Evolutionary conservation across 2,888 invertebrate genomes (phyloP).

Genomic region (Synanthedon andrenaeformis): DNA sequence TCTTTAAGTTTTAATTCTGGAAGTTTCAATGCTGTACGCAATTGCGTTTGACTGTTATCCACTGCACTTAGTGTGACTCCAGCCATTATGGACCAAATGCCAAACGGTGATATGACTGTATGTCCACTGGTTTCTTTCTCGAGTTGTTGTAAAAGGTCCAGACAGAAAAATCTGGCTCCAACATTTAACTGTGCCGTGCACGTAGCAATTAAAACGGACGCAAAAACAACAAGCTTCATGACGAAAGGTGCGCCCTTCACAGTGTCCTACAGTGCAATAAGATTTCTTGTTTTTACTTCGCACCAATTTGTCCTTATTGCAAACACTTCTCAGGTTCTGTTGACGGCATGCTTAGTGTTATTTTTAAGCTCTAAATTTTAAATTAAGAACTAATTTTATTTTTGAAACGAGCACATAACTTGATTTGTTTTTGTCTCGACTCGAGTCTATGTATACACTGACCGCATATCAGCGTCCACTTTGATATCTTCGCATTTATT

Average conservation of each 20-base stretch:
- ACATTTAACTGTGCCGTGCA: neutral
- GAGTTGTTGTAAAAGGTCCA: neutral
- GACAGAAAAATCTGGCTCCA: neutral
- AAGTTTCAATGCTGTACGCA: conserved; percentile 41
- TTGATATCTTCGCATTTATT: neutral
- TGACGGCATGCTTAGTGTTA: neutral
- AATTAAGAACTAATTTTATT: neutral
- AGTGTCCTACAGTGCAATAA: neutral
- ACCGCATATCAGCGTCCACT: neutral
- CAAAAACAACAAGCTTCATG: conserved; percentile 30
- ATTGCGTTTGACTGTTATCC: conserved; percentile 38
- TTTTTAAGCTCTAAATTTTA: neutral
- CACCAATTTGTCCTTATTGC: neutral
- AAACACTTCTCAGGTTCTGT: neutral
- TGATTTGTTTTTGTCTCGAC: neutral
- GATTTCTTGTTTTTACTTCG: neutral
- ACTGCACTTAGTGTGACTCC: conserved; percentile 51
- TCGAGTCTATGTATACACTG: neutral
- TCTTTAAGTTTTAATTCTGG: conserved; percentile 21
- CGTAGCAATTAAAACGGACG: conserved; percentile 22
- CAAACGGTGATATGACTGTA: conserved; percentile 63
- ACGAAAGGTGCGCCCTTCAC: conserved; percentile 17
- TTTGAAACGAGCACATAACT: neutral
- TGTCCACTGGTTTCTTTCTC: conserved; percentile 11
- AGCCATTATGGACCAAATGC: conserved; percentile 68